These are phyloP conservation scores for Cyanoramphus novaezelandiae DNA, from an alignment of 2,113 vertebrate species.

Conservation along the genomic window DNA sequence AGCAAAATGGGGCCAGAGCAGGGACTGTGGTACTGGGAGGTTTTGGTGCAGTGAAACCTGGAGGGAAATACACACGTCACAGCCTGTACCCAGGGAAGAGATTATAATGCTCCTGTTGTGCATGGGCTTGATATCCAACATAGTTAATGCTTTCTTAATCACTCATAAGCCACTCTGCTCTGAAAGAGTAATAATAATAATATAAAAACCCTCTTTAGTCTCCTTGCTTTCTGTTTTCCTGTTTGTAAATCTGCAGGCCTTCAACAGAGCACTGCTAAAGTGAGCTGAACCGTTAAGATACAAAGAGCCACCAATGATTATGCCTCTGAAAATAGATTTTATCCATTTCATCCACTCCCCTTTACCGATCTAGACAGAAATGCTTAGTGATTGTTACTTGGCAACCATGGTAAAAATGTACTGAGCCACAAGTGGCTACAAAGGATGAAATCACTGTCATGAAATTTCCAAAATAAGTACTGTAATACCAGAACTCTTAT, in stretches of 20 bases:
- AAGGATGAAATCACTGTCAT: constrained; percentile 58
- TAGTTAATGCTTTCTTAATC: constrained; percentile 50
- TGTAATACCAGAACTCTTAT: constrained; percentile 8
- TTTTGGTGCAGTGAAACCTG: neutral
- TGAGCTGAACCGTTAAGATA: constrained; percentile 36
- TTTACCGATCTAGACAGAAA: constrained; percentile 54
- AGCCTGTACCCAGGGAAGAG: neutral
- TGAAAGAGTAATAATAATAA: neutral
- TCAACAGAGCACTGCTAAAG: neutral
- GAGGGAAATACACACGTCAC: accelerated
- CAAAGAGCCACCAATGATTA: neutral
- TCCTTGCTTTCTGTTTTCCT: constrained; percentile 29
- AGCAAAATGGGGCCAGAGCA: neutral
- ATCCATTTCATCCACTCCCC: constrained; percentile 27
- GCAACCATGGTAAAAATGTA: constrained; percentile 65
- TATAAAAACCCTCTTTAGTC: neutral
- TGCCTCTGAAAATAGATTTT: constrained; percentile 59
- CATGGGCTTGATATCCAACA: neutral
- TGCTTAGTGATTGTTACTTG: constrained; percentile 66
- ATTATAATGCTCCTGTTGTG: neutral
- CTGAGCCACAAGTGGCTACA: constrained; percentile 56
- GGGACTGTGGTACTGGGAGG: accelerated
- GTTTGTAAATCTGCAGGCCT: constrained; percentile 22
- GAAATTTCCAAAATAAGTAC: constrained; percentile 56
- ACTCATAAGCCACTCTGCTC: constrained; percentile 24